Percentiles rank a stretch among this genome's conserved stretches.
Conservation (phyloP, 2,113 vertebrate genomes). For the Lynx canadensis region DNA sequence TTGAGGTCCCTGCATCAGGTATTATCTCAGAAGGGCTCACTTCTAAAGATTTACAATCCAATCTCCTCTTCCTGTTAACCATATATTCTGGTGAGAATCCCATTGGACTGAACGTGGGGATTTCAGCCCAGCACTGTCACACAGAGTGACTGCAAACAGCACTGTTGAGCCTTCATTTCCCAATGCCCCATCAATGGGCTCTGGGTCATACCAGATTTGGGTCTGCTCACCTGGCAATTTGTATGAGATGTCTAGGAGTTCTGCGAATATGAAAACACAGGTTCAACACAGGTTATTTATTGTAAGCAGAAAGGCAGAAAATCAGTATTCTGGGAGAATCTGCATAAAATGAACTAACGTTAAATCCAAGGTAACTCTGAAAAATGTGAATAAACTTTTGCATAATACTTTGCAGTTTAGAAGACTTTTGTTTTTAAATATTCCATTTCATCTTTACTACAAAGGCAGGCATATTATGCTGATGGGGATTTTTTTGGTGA, state of each 20-base stretch:
- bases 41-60: slow-evolving; percentile 74
- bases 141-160: not conserved
- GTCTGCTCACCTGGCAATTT: not conserved
- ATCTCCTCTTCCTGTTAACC: slow-evolving; percentile 42
- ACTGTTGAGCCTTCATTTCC: not conserved
- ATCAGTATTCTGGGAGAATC: not conserved
- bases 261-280: not conserved
- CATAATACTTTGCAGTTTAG: not conserved
- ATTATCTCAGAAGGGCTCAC: slow-evolving; percentile 64
- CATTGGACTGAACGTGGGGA: not conserved
- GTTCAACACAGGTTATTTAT: not conserved
- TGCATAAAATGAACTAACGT: not conserved
- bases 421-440: not conserved
- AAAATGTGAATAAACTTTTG: not conserved
- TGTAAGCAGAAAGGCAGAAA: slow-evolving; percentile 12
- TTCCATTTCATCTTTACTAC: not conserved
- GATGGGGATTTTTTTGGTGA: not conserved
- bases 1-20: slow-evolving; percentile 58
- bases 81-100: slow-evolving; percentile 7
- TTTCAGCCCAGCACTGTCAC: not conserved
- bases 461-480: not conserved
- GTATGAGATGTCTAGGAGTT: not conserved
- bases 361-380: not conserved
- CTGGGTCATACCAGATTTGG: not conserved
- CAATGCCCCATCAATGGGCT: not conserved